A percentile compares a stretch with the other conserved stretches of the same genome.
phyloP scores from a whole-genome alignment of 1,140 invertebrate species.

The Aphaenogaster floridana region DNA sequence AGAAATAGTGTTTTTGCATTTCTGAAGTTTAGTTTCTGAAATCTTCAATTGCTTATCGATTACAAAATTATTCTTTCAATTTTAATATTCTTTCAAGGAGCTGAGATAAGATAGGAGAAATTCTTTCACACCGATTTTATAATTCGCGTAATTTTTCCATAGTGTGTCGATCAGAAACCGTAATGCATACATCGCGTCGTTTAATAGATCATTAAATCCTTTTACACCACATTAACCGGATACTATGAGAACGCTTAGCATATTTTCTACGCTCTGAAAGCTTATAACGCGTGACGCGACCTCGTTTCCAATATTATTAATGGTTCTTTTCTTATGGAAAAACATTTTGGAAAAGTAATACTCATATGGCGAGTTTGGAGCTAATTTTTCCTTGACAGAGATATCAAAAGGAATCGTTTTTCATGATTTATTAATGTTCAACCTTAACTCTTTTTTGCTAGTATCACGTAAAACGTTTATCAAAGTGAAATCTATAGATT shows the following conservation, averaged over 20 bases:
- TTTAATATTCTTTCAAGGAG: background rate
- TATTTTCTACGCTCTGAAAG: constrained; percentile 58
- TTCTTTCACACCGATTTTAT: background rate
- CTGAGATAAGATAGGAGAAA: too few species aligned
- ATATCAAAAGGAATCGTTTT: constrained; percentile 4
- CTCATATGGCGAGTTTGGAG: background rate
- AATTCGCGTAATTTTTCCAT: constrained; percentile 20
- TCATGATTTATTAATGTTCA: constrained; percentile 5
- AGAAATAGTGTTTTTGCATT: background rate
- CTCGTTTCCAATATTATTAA: constrained; percentile 19
- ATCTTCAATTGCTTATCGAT: background rate
- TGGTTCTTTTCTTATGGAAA: background rate
- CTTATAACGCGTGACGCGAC: background rate
- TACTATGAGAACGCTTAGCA: constrained; percentile 15
- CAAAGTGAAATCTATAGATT: background rate
- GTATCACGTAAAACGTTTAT: background rate
- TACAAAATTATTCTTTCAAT: constrained; percentile 14
- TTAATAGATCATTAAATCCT: constrained; percentile 45
- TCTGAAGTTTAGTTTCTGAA: background rate
- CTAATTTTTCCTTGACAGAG: background rate
- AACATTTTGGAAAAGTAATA: constrained; percentile 5
- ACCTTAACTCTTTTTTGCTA: background rate
- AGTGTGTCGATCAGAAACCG: constrained; percentile 4
- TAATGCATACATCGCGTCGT: background rate
- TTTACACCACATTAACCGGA: constrained; percentile 46